Percentiles rank a stretch among this genome's conserved stretches.
Evolutionary conservation across 2,888 invertebrate genomes (phyloP).

Genomic region (Melikaiella ostensackeni): DNA sequence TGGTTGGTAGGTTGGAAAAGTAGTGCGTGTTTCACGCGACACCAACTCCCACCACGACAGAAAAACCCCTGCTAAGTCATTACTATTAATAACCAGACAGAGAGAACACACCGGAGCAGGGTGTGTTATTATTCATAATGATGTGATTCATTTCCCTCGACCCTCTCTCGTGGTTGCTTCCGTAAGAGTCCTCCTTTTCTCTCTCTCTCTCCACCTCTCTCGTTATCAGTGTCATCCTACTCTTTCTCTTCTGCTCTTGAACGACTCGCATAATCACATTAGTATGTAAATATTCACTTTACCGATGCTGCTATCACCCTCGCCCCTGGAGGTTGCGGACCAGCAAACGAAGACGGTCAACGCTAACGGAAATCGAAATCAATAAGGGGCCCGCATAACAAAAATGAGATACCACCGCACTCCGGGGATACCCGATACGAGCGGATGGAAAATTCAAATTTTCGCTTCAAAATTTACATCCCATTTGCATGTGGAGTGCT

Average conservation of each 20-base stretch:
- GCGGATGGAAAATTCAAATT: constrained; percentile 40
- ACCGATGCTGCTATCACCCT: constrained; percentile 55
- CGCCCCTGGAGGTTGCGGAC: constrained; percentile 50
- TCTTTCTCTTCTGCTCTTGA: constrained; percentile 44
- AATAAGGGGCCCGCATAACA: constrained; percentile 31
- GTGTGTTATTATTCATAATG: constrained; percentile 71
- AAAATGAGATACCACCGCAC: constrained; percentile 30
- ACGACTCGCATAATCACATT: constrained; percentile 64
- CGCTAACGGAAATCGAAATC: constrained; percentile 55
- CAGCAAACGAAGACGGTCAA: constrained; percentile 40
- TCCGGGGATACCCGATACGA: constrained; percentile 27
- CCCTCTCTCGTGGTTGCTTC: constrained; percentile 55
- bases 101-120: constrained; percentile 61
- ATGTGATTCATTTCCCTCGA: constrained; percentile 69
- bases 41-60: constrained; percentile 56
- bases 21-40: constrained; percentile 72
- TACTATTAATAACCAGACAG: constrained; percentile 70
- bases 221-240: constrained; percentile 47
- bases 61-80: constrained; percentile 68
- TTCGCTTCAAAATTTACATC: constrained; percentile 30
- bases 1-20: constrained; percentile 53
- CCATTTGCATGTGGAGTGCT: constrained; percentile 40
- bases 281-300: constrained; percentile 69
- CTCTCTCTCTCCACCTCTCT: constrained; percentile 51
- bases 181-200: constrained; percentile 43